Evolutionary conservation across 2,797 vertebrate species (phyloP), one percentile per base, ranked within the genome.

Genomic region (Lepidocolaptes lacrymiger): DNA sequence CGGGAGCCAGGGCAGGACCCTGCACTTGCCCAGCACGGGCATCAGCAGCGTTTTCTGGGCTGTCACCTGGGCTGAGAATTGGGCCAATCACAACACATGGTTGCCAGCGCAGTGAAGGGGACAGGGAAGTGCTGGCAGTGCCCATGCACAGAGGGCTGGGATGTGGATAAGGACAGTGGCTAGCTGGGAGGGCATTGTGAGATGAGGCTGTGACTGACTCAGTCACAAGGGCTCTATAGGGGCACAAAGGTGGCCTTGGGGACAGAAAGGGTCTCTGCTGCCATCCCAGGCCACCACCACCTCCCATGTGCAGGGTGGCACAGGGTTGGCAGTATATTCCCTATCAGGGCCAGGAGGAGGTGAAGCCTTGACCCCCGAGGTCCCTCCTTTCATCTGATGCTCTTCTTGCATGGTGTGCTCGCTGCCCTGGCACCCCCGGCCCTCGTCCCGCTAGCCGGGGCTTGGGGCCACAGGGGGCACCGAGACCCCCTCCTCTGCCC

Each of bases 11-110:
- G 55, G 23, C 30, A 34, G 55, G 67, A 23, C 8, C 4, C 30
- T 41, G 14, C 0, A 0, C 20, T 37, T 0, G 0, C 12, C 32
- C 0, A 0, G 18, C 0, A 0, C 55, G 61, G 76, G 39, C 0
- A 1, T 62, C 81, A 76, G 22, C 14, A 36, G 10, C 4, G 1
- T 41, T 84, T 90, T 86, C 23, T 72, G 19, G 0, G 2, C 34
- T 10, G 8, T 86, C 73, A 85, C 69, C 86, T 23, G 44, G 49
- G 23, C 74, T 87, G 85, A 85, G 39, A 51, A 34, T 0, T 23
- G 22, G 32, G 84, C 91, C 93, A 93, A 93, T 46, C 48, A 30
- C 71, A 71, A 51, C 44, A 62, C 48, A 72, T 0, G 0, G 24
- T 22, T 10, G 19, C 27, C n/a, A 58, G 72, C 0, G 0, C 0